Base-by-base conservation (phyloP, 2,888 invertebrate genomes). In the Eupelmus urozonus region DNA sequence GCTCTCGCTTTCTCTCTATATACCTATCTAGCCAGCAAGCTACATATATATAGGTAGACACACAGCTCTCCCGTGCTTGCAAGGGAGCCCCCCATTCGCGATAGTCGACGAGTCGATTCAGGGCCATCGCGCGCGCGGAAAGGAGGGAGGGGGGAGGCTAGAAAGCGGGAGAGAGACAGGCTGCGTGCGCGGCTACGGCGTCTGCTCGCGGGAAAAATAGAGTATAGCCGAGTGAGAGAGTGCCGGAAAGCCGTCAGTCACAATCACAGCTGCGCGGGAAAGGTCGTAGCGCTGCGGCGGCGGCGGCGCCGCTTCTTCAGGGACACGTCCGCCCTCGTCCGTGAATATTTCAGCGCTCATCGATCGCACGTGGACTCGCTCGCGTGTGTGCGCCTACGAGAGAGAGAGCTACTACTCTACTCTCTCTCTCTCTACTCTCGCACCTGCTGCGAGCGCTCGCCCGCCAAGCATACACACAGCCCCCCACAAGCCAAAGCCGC, bases 291-390 rank as follows among this genome's bases (percentile, higher is more conserved):
- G 16, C 49, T 18, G 71, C 20, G 18, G 7, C 49, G 53, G 49
- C 34, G 60, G 16, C 23, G 45, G 11, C 59, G 63, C 51, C n/a
- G 45, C 34, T 20, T 18, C 79, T 77, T 81, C 82, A 75, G 78
- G 75, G 82, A 80, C 78, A 80, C 71, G 73, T 73, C 69, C 79
- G 82, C 13, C 42, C n/a, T 42, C 18, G 73, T 63, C 62, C 55
- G 72, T 85, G 82, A 85, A 85, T 85, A 84, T 84, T 85, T 85
- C 81, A 85, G 82, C 82, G 82, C 81, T 81, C 82, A 85, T 85
- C 85, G 85, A 85, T 84, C 84, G 76, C 72, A 73, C 76, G 76
- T 73, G 75, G 60, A 69, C 70, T 13, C 62, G 42, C 40, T 1
- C 42, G 18, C 42, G 5, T 7, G 9, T 16, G 5, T 23, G 1